Conservation (phyloP, 1,140 invertebrate species). For the Drosophila teissieri region DNA sequence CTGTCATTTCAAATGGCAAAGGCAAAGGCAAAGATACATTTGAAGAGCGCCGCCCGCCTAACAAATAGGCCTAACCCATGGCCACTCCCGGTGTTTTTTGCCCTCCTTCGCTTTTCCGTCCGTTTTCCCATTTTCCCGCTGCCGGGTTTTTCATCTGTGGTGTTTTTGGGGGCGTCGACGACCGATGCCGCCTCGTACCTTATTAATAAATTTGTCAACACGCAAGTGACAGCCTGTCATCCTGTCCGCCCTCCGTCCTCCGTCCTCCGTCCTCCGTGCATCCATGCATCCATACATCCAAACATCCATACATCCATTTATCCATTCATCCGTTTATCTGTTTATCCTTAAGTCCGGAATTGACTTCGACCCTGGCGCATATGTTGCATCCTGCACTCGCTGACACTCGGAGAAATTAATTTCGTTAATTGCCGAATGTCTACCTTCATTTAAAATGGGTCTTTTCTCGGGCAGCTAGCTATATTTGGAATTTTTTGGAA, state of each 20-base stretch:
- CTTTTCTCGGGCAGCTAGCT: slow-evolving; percentile 3
- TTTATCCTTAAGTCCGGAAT: slow-evolving; percentile 70
- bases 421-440: slow-evolving; percentile 54
- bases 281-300: no score
- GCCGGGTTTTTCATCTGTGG: slow-evolving; percentile 46
- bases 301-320: neutral
- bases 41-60: slow-evolving; percentile 76
- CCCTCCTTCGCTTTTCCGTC: slow-evolving; percentile 22
- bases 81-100: slow-evolving; percentile 56
- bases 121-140: slow-evolving; percentile 30
- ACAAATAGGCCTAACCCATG: slow-evolving; percentile 68
- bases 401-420: slow-evolving; percentile 54
- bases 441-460: slow-evolving; percentile 40
- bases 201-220: slow-evolving; percentile 85
- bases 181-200: slow-evolving; percentile 66
- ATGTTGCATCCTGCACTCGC: slow-evolving; percentile 68
- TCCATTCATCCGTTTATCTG: slow-evolving; percentile 67
- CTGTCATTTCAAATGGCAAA: slow-evolving; percentile 70
- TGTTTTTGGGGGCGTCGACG: slow-evolving; percentile 70
- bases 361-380: slow-evolving; percentile 63
- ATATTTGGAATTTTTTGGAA: neutral
- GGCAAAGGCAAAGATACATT: slow-evolving; percentile 54
- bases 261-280: slow-evolving; percentile 16
- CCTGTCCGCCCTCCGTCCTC: slow-evolving; percentile 55
- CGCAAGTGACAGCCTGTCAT: slow-evolving; percentile 81